Percentiles rank a stretch among this genome's conserved stretches.
Conservation (phyloP, 2,888 invertebrate species). For the Peribatodes rhomboidaria region DNA sequence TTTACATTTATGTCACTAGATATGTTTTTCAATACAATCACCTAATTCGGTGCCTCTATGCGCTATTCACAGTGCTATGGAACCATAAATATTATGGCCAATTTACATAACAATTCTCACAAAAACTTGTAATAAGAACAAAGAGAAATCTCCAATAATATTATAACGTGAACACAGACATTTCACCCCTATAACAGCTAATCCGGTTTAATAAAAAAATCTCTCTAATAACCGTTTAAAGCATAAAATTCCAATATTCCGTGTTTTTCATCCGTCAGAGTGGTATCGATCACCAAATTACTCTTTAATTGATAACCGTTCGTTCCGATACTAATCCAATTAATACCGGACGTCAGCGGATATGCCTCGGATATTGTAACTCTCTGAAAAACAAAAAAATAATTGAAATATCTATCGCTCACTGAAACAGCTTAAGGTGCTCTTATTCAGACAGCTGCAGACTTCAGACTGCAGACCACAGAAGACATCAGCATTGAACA, state of each 20-base stretch:
- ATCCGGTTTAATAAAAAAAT: conserved; percentile 1
- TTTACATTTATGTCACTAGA: too few species aligned
- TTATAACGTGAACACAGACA: too few species aligned
- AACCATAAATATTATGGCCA: neutral
- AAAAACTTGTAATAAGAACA: too few species aligned
- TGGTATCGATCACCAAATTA: conserved; percentile 32
- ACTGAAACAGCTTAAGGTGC: conserved; percentile 55
- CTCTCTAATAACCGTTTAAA: conserved; percentile 10
- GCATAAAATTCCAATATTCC: conserved; percentile 5
- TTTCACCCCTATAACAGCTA: neutral
- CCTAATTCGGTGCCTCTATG: too few species aligned
- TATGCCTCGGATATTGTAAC: conserved; percentile 48
- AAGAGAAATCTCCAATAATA: too few species aligned
- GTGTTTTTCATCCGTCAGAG: conserved; percentile 16
- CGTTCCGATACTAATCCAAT: conserved; percentile 41
- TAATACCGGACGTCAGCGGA: conserved; percentile 46
- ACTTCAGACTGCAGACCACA: neutral
- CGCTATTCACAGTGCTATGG: too few species aligned
- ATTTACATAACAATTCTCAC: neutral
- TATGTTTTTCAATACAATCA: too few species aligned
- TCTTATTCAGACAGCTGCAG: neutral
- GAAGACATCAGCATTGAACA: neutral
- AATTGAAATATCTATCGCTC: conserved; percentile 55
- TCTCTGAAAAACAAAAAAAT: conserved; percentile 49
- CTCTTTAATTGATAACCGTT: conserved; percentile 37